Evolutionary conservation across 1,140 invertebrate genomes (phyloP), one percentile per base, ranked within the genome.

Genomic region (Archegozetes longisetosus): DNA sequence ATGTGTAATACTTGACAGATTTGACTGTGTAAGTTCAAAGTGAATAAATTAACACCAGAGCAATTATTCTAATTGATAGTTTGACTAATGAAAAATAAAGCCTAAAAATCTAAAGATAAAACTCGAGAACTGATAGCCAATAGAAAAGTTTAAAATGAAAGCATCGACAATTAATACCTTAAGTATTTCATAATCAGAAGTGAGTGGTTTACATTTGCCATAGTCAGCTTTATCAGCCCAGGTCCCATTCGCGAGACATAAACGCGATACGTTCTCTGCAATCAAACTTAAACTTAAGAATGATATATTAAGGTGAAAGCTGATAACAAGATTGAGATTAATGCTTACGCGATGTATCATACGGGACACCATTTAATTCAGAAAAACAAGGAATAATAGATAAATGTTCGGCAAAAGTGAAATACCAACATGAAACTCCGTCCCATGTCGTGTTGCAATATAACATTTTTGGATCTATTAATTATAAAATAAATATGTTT

Each of bases 351-450:
- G 68, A 65, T 1, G 78, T 77, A 68, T 86, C 84, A 65, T 87
- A 87, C 52, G 76, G 76, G 24, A 88, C 80, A 50, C 83, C 83
- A 61, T 84, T 80, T 56, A 89, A 77, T 65, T 84, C 80, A 13
- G 78, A 76, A 60, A 88, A 83, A 66, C 87, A 90, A 2, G 80
- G 78, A 56, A 85, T 73, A 0, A 77, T 67, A 1, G 81, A 82
- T 24, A 78, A 63, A 0, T 75, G 76, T 20, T 80, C 79, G 46
- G 78, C 76, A 0, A 73, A 74, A 1, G 85, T 84, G 0, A 78
- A 73, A 0, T 82, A 84, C 87, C 87, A 90, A 67, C 87, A 89
- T 1, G 84, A 72, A 2, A 86, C 68, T 2, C 76, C 76, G 70
- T 89, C 86, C 73, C 79, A 86, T 47, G 32, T 32, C n/a, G 32